Conservation (phyloP, 2,888 invertebrate genomes). For the Anoncus sp. region DNA sequence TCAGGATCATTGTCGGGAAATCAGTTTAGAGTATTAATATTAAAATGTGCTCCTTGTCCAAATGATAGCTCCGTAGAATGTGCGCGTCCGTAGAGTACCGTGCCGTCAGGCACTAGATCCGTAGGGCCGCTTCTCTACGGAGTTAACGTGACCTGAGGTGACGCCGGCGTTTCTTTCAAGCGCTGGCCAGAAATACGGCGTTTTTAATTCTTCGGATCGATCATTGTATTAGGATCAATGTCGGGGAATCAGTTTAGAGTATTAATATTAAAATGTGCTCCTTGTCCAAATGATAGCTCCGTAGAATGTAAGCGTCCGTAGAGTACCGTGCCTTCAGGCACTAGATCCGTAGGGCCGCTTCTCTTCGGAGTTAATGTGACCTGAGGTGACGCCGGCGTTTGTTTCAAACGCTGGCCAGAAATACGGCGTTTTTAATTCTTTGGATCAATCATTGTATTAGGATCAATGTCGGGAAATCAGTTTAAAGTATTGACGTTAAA, state of each 20-base stretch:
- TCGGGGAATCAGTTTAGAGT: neutral
- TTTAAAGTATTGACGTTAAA: neutral
- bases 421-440: conserved; percentile 11
- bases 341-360: conserved; percentile 18
- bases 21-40: no score
- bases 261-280: neutral
- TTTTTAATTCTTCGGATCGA: neutral
- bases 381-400: conserved; percentile 29
- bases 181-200: conserved; percentile 1
- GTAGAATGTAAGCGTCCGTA: neutral
- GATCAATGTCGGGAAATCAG: neutral
- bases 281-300: conserved; percentile 13
- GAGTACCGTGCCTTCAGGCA: conserved; percentile 21
- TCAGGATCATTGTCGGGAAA: neutral
- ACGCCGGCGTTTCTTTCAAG: conserved; percentile 12
- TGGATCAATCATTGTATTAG: neutral
- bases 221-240: neutral
- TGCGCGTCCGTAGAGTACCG: conserved; percentile 9
- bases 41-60: neutral
- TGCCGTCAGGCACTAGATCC: conserved; percentile 24
- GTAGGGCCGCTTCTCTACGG: neutral
- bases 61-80: neutral
- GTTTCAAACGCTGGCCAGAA: conserved; percentile 4
- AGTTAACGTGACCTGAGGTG: conserved; percentile 26
- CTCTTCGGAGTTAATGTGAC: conserved; percentile 25